Percentiles rank a stretch among this genome's conserved stretches.
Evolutionary conservation across 1,140 invertebrate genomes (phyloP).

Genomic region (Stenopsyche tienmushanensis): DNA sequence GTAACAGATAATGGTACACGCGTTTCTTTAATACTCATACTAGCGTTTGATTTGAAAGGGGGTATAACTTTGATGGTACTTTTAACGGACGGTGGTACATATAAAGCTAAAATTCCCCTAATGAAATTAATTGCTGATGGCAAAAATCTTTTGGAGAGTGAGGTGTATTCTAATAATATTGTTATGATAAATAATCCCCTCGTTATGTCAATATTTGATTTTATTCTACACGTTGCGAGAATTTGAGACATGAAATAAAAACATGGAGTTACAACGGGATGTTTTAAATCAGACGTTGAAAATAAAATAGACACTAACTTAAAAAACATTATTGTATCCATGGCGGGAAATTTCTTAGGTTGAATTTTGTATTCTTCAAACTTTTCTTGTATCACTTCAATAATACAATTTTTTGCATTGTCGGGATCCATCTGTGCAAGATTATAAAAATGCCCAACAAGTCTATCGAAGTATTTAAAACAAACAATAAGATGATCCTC

Average conservation of each 20-base stretch:
- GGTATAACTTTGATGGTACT: constrained; percentile 59
- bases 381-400: constrained; percentile 74
- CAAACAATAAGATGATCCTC: constrained; percentile 55
- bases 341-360: constrained; percentile 63
- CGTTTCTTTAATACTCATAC: constrained; percentile 54
- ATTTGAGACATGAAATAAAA: constrained; percentile 83
- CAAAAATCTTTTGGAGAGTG: constrained; percentile 76
- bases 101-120: constrained; percentile 66
- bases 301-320: constrained; percentile 77
- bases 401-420: constrained; percentile 63
- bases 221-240: constrained; percentile 63
- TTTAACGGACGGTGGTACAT: constrained; percentile 58
- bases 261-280: constrained; percentile 82
- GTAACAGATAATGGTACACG: constrained; percentile 44
- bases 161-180: constrained; percentile 75
- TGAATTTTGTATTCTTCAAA: constrained; percentile 65
- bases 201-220: constrained; percentile 65
- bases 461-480: constrained; percentile 62
- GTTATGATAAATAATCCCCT: constrained; percentile 77
- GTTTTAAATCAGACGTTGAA: constrained; percentile 85
- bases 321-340: constrained; percentile 78
- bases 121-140: constrained; percentile 80
- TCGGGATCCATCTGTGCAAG: constrained; percentile 69
- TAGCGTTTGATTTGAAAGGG: constrained; percentile 63
- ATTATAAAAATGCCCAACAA: constrained; percentile 72